phyloP scores from a whole-genome alignment of 2,113 vertebrate species.

The Pygoscelis adeliae region DNA sequence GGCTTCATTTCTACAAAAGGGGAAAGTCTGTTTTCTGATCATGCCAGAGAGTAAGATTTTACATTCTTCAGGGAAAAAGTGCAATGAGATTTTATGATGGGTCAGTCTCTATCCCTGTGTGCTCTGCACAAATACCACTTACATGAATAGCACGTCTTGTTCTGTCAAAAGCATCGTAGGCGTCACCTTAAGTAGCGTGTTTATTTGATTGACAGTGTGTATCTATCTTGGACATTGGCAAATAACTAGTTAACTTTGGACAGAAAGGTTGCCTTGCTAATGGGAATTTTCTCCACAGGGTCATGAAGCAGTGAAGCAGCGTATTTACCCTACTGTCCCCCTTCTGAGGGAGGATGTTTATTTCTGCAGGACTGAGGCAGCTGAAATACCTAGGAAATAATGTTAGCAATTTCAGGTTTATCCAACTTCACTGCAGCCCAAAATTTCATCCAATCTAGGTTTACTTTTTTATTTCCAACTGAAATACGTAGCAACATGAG shows the following conservation, averaged over 20 bases:
- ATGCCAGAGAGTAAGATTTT: neutral
- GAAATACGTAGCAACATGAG: neutral
- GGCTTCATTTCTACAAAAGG: neutral
- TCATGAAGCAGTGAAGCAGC: neutral
- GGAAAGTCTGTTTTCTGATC: neutral
- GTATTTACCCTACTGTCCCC: neutral
- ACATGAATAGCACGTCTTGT: too few species aligned
- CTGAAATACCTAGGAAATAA: neutral
- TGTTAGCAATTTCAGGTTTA: neutral
- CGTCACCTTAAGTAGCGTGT: neutral
- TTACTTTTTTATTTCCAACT: neutral
- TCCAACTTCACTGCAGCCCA: neutral
- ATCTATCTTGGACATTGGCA: neutral
- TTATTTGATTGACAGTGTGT: neutral
- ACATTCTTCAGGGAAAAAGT: neutral
- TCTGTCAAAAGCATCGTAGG: neutral
- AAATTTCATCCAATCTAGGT: neutral
- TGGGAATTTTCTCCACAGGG: neutral
- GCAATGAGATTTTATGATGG: neutral
- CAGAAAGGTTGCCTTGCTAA: neutral
- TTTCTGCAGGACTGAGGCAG: neutral
- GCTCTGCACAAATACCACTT: neutral
- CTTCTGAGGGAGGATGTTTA: neutral
- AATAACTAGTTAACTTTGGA: neutral
- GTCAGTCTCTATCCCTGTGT: neutral